Conservation (phyloP, 2,113 vertebrate genomes). For the Limanda limanda region DNA sequence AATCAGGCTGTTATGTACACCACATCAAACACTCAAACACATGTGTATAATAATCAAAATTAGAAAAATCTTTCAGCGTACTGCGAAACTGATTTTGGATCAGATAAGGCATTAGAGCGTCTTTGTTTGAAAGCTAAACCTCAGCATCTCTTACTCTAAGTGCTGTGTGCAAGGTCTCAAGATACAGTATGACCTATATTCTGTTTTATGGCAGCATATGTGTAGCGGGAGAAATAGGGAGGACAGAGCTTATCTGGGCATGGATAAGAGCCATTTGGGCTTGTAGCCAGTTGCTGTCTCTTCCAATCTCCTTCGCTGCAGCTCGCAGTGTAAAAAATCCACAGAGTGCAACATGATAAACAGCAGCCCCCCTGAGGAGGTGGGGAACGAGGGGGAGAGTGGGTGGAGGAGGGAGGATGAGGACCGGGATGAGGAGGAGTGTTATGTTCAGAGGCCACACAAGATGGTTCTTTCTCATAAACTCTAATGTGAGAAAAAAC, state of each 20-base stretch:
- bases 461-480: constrained; percentile 82
- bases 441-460: constrained; percentile 81
- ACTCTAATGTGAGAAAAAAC: constrained; percentile 82
- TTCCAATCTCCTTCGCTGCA: constrained; percentile 61
- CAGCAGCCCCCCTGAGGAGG: constrained; percentile 51
- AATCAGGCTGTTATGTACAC: constrained; percentile 1
- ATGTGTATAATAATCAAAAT: constrained; percentile 13
- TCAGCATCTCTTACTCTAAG: constrained; percentile 45
- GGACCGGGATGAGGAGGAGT: constrained; percentile 51
- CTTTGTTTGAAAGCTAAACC: constrained; percentile 47
- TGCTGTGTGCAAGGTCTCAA: constrained; percentile 38
- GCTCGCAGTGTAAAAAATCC: constrained; percentile 54
- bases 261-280: constrained; percentile 67
- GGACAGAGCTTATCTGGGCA: constrained; percentile 70
- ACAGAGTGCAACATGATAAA: constrained; percentile 68
- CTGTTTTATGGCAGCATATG: constrained; percentile 59
- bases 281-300: constrained; percentile 67
- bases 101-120: constrained; percentile 25
- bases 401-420: constrained; percentile 32
- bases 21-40: constrained; percentile 12
- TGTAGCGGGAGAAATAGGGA: constrained; percentile 47
- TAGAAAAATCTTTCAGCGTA: constrained; percentile 5
- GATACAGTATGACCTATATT: constrained; percentile 65
- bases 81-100: constrained; percentile 11
- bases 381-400: constrained; percentile 10